Evolutionary conservation across 1,140 invertebrate genomes (phyloP).

Genomic region (Leptinotarsa undecemlineata): DNA sequence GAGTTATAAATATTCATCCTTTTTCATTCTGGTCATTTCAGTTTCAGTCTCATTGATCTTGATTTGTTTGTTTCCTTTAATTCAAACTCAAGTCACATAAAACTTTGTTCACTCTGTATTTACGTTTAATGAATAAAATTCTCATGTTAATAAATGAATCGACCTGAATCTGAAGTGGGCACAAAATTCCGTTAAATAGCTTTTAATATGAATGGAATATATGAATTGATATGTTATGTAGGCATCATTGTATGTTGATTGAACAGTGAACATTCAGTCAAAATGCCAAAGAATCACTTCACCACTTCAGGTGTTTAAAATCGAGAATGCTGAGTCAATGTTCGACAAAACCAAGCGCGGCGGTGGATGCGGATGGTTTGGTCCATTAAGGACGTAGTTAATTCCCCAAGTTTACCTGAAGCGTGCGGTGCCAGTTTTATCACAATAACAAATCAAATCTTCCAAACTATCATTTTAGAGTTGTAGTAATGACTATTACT

Average conservation of each 20-base stretch:
- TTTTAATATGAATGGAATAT: constrained; percentile 8
- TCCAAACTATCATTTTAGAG: too few relatives aligned
- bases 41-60: too few relatives aligned
- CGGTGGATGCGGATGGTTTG: constrained; percentile 13
- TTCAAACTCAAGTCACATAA: too few relatives aligned
- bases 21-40: too few relatives aligned
- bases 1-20: too few relatives aligned
- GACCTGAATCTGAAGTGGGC: constrained; percentile 16
- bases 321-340: constrained; percentile 22
- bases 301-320: constrained; percentile 30
- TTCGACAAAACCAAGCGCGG: constrained; percentile 4
- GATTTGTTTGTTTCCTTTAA: too few relatives aligned
- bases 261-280: constrained; percentile 17
- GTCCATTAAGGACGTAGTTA: constrained; percentile 13
- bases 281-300: constrained; percentile 28
- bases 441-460: too few relatives aligned
- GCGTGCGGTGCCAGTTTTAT: too few relatives aligned
- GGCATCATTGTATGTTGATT: constrained; percentile 27
- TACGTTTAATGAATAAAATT: too few relatives aligned
- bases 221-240: constrained; percentile 20
- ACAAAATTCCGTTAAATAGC: constrained; percentile 21
- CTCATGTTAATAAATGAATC: not conserved
- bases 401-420: constrained; percentile 4
- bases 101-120: too few relatives aligned
- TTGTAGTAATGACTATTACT: too few relatives aligned